phyloP scores from a whole-genome alignment of 2,797 vertebrate genomes.

The Chaenodraco wilsoni region DNA sequence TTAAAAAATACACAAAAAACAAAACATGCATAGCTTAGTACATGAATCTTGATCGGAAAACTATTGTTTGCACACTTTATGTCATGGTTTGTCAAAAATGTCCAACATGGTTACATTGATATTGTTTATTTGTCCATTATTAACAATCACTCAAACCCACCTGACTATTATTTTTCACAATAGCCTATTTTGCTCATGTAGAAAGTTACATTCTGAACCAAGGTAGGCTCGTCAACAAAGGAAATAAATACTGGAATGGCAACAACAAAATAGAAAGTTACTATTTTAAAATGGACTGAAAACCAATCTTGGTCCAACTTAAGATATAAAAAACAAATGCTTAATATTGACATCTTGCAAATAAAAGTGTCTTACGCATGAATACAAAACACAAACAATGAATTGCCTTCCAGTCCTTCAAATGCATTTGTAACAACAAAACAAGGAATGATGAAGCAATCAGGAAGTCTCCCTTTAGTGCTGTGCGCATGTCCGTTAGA shows the following conservation, averaged over 20 bases:
- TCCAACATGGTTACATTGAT: constrained; percentile 42
- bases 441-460: constrained; percentile 47
- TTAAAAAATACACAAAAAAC: constrained; percentile 71
- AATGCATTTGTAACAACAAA: constrained; percentile 43
- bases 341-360: constrained; percentile 41
- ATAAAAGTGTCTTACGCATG: constrained; percentile 55
- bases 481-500: constrained; percentile 32
- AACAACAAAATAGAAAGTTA: constrained; percentile 70
- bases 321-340: constrained; percentile 72
- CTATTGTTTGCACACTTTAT: constrained; percentile 50
- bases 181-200: constrained; percentile 74
- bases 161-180: constrained; percentile 65
- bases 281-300: constrained; percentile 57
- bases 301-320: constrained; percentile 36
- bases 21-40: constrained; percentile 85
- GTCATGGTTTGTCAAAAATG: constrained; percentile 46
- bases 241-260: constrained; percentile 86
- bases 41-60: constrained; percentile 64
- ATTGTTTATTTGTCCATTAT: constrained; percentile 66
- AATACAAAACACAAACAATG: constrained; percentile 55
- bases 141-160: constrained; percentile 76
- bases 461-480: constrained; percentile 49
- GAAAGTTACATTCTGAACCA: constrained; percentile 87
- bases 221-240: constrained; percentile 68
- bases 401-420: constrained; percentile 21